Evolutionary conservation across 1,140 invertebrate genomes (phyloP).

Genomic region (Sitophilus oryzae): DNA sequence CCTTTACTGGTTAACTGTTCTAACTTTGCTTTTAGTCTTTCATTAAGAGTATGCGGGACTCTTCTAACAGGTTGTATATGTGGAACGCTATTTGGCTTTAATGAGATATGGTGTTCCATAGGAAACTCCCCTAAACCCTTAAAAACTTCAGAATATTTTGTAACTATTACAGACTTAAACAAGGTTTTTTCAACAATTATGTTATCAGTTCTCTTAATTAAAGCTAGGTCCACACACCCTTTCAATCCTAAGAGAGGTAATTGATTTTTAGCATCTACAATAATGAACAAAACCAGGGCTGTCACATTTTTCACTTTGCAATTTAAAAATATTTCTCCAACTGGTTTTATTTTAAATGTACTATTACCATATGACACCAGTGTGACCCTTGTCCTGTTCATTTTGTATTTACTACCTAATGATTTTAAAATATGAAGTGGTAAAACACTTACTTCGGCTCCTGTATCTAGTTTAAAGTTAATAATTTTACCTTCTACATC

Average conservation of each 20-base stretch:
- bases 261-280: not conserved
- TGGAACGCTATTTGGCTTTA: not conserved
- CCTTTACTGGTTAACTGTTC: no score
- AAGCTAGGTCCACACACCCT: no score
- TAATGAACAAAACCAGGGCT: no score
- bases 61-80: not conserved
- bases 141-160: slow-evolving; percentile 11
- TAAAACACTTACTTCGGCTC: slow-evolving; percentile 20
- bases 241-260: no score
- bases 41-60: slow-evolving; percentile 6
- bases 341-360: slow-evolving; percentile 4
- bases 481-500: slow-evolving; percentile 3
- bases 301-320: no score
- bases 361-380: slow-evolving; percentile 3
- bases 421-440: slow-evolving; percentile 11
- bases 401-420: not conserved
- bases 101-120: not conserved
- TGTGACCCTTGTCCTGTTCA: not conserved
- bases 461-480: slow-evolving; percentile 20
- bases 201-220: slow-evolving; percentile 1
- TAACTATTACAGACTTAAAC: not conserved
- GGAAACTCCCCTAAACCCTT: slow-evolving; percentile 7
- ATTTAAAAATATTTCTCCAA: slow-evolving; percentile 3
- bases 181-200: not conserved
- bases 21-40: no score